Percentiles rank a stretch among this genome's conserved stretches.
phyloP scores from a whole-genome alignment of 2,113 vertebrate species.

The Edolisoma coerulescens region DNA sequence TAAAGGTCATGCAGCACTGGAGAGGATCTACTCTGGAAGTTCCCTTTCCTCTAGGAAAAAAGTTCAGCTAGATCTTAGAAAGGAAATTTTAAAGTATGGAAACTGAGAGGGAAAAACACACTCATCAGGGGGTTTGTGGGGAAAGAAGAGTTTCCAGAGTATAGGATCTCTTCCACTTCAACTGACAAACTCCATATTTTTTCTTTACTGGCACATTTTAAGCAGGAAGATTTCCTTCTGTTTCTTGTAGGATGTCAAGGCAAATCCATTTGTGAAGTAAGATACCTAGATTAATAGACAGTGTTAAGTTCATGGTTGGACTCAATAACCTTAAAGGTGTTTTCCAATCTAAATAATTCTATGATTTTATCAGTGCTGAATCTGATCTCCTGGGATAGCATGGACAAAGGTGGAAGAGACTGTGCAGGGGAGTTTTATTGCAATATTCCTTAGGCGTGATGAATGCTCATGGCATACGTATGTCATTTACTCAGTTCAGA shows the following conservation, averaged over 20 bases:
- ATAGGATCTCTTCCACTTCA: not conserved
- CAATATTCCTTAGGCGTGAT: not conserved
- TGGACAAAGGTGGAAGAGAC: not conserved
- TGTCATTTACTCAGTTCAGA: not conserved
- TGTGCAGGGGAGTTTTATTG: not conserved
- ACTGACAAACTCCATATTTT: not conserved
- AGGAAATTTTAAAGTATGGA: not conserved
- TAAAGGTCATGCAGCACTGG: not conserved
- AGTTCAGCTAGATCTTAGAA: not conserved
- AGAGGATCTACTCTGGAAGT: not conserved
- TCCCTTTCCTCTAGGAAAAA: not conserved
- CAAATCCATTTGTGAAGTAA: not conserved
- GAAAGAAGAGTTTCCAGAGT: not conserved
- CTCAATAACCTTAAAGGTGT: not conserved
- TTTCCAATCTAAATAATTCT: not conserved
- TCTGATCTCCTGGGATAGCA: not conserved
- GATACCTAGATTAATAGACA: not conserved
- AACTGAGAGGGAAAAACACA: not conserved
- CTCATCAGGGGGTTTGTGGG: not conserved
- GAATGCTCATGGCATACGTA: not conserved
- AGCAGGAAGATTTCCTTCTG: not conserved
- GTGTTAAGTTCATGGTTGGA: accelerated
- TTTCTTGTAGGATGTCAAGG: not conserved
- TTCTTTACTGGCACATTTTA: not conserved
- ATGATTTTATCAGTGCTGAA: not conserved